Evolutionary conservation across 2,113 vertebrate genomes (phyloP).

Genomic region (Hemichromis elongatus): DNA sequence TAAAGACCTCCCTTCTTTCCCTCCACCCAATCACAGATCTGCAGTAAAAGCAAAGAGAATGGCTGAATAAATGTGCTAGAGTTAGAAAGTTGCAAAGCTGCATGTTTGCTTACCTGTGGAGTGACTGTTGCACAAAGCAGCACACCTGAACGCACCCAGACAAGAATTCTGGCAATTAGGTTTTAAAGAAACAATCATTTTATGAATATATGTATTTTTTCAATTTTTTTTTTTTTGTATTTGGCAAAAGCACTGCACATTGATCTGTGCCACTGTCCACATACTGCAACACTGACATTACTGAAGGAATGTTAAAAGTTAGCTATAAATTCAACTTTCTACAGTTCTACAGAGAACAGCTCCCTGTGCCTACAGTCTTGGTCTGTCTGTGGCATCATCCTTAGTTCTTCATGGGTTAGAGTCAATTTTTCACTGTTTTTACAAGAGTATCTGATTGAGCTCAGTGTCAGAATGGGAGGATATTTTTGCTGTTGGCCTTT

Average conservation of each 20-base stretch:
- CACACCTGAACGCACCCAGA: background rate
- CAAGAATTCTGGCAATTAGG: background rate
- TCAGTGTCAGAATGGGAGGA: slow-evolving; percentile 21
- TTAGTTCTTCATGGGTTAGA: background rate
- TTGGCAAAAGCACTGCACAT: background rate
- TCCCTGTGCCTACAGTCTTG: background rate
- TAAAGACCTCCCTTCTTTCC: background rate
- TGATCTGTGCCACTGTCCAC: background rate
- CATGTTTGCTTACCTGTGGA: background rate
- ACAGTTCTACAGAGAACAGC: background rate
- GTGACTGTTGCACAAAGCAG: background rate
- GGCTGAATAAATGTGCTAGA: background rate
- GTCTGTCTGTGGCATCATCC: background rate
- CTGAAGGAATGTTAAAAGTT: background rate
- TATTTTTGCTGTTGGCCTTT: slow-evolving; percentile 40
- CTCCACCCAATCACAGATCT: background rate
- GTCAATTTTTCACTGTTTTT: background rate
- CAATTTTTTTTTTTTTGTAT: background rate
- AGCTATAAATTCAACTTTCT: background rate
- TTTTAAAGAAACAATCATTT: background rate
- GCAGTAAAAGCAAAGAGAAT: background rate
- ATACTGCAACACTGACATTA: background rate
- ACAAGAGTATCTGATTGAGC: slow-evolving; percentile 1
- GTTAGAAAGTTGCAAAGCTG: background rate
- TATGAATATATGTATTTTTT: background rate